phyloP scores from a whole-genome alignment of 2,113 vertebrate species.

The Lepus europaeus region DNA sequence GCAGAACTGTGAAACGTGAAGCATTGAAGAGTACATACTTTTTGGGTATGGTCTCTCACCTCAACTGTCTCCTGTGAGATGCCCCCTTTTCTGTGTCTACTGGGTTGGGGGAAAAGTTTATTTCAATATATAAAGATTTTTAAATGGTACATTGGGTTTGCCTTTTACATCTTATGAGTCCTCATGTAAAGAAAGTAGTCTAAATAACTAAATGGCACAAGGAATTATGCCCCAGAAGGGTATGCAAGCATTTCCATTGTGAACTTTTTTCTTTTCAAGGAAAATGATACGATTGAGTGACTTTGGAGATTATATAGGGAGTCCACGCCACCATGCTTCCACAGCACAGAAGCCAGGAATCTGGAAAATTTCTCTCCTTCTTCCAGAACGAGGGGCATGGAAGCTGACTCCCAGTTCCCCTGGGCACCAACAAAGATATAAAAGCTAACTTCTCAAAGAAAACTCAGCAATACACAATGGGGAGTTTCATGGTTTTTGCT shows the following conservation, averaged over 20 bases:
- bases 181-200: background rate
- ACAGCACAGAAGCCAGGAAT: background rate
- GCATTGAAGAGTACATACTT: background rate
- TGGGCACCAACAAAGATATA: background rate
- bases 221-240: background rate
- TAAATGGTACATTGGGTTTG: background rate
- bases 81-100: background rate
- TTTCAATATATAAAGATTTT: conserved; percentile 43
- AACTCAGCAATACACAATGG: background rate
- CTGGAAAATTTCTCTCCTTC: background rate
- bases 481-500: background rate
- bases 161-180: background rate
- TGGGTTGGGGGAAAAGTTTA: background rate
- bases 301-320: background rate
- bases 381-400: background rate
- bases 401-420: background rate
- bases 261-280: conserved; percentile 14
- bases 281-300: background rate
- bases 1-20: background rate
- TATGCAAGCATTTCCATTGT: background rate
- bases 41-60: background rate
- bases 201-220: background rate
- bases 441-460: background rate
- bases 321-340: background rate
- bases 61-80: background rate